These are phyloP conservation scores for Digitonthophagus gazella DNA, from an alignment of 2,888 invertebrate genomes.

Conservation along the genomic window DNA sequence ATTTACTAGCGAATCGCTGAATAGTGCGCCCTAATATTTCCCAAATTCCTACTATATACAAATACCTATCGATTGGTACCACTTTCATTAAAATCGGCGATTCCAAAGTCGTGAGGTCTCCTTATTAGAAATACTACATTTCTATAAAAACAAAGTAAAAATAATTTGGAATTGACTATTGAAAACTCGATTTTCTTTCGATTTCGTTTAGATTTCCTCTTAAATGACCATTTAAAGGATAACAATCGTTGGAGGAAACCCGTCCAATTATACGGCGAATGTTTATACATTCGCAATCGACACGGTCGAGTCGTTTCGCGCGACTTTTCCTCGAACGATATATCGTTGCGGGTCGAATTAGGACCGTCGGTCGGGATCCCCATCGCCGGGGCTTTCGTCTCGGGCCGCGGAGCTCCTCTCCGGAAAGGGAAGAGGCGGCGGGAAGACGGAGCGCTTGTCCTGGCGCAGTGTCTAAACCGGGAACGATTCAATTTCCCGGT, in stretches of 20 bases:
- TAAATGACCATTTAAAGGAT: too few relatives aligned
- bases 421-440: neutral
- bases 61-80: too few relatives aligned
- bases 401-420: neutral
- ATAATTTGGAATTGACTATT: too few relatives aligned
- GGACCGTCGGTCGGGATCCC: neutral
- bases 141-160: too few relatives aligned
- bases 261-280: neutral
- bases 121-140: too few relatives aligned
- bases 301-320: neutral
- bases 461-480: conserved; percentile 43
- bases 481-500: conserved; percentile 53
- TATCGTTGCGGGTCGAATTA: neutral
- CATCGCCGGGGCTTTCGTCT: neutral
- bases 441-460: conserved; percentile 28
- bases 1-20: too few relatives aligned
- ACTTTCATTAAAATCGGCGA: too few relatives aligned
- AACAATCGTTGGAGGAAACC: neutral
- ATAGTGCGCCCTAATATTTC: too few relatives aligned
- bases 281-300: neutral
- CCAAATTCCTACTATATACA: too few relatives aligned
- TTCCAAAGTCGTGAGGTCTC: too few relatives aligned
- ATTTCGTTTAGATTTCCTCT: too few relatives aligned
- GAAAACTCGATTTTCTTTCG: too few relatives aligned
- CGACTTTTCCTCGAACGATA: neutral